Evolutionary conservation across 1,140 invertebrate genomes (phyloP), one percentile per base, ranked within the genome.

Genomic region (Solenopsis invicta): DNA sequence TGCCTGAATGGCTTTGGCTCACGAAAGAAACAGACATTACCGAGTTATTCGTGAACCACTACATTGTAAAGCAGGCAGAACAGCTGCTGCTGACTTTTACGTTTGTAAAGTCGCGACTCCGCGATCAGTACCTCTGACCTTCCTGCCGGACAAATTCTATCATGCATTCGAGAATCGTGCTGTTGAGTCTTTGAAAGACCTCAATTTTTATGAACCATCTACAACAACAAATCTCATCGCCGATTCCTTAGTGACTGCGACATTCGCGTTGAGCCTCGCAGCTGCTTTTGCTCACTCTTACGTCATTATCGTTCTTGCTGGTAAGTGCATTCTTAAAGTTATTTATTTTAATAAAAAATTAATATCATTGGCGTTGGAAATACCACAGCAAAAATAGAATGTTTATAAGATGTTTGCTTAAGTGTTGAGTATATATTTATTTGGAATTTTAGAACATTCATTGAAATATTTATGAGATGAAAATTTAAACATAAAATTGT

Each of bases 21-120:
- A 97, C 97, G 4, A 96, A 97, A 92, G 97, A 97, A 0, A 97
- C 96, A 0, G 97, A 98, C 90, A 97, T 98, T 45, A 98, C 97
- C 0, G 97, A 98, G 94, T 96, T 96, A 4, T 98, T 98, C 90
- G 97, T n/a, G 95, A 91, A 91, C 8, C 97, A 97, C 94, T 97
- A 97, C 89, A 92, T 97, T 9, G 95, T 94, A 37, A 93, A 96
- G 1, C 92, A 92, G 16, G 96, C 97, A 0, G 94, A 95, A 61
- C 94, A 93, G 34, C 89, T 97, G 69, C 91, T 98, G 18, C 91
- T 94, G 4, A 97, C 89, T 98, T 96, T 90, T 97, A 96, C 85
- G 94, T 97, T 0, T 94, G 96, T 52, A 90, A 96, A 1, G 96
- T 97, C 0, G 90, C 90, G 12, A 93, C 93, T 0, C 95, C 96